phyloP scores from a whole-genome alignment of 2,797 vertebrate genomes.

The Micrastur ruficollis region DNA sequence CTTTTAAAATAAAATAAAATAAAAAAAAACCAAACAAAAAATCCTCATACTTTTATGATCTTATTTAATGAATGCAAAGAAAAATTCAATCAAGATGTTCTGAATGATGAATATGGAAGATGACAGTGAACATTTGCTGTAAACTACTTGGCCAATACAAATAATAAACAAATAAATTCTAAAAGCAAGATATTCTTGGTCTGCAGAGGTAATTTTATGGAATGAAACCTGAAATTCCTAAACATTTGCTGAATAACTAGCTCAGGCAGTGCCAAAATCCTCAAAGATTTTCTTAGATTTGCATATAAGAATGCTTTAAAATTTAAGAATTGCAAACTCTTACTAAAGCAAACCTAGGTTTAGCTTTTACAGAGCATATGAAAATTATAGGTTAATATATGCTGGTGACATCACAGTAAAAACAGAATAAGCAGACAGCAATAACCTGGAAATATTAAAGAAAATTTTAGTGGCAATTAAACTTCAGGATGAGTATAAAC shows the following conservation, averaged over 20 bases:
- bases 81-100: neutral
- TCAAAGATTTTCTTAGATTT: neutral
- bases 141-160: neutral
- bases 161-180: neutral
- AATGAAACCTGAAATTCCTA: neutral
- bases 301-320: neutral
- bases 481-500: neutral
- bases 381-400: neutral
- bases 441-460: neutral
- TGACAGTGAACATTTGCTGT: neutral
- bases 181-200: neutral
- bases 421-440: neutral
- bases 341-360: neutral
- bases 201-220: neutral
- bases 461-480: neutral
- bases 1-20: neutral
- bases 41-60: accelerated
- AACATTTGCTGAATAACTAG: neutral
- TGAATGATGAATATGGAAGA: neutral
- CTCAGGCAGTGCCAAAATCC: neutral
- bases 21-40: accelerated
- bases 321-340: neutral
- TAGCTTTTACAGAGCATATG: neutral
- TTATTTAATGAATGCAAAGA: neutral
- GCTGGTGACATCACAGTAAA: neutral